Evolutionary conservation across 2,888 invertebrate species (phyloP), one percentile per base, ranked within the genome.

Genomic region (Scaptomyza reducta): DNA sequence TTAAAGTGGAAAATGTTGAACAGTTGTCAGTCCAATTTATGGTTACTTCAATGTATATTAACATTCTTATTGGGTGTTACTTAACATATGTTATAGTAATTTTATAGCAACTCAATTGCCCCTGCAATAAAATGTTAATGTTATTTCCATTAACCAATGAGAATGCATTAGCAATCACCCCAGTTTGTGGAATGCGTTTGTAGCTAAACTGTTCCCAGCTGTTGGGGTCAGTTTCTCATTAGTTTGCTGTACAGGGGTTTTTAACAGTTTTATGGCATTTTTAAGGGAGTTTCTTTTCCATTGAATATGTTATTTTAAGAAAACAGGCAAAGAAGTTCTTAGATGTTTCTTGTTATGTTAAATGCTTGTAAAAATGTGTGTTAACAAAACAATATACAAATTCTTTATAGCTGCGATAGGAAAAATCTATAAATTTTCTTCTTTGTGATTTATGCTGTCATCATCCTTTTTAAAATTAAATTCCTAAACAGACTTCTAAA

Each of bases 161-260:
- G n/a, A n/a, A n/a, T n/a, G n/a, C n/a, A n/a, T n/a, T n/a, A n/a
- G n/a, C n/a, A n/a, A n/a, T n/a, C 16, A 29, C 55, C 55, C 54
- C 46, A 5, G 22, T 6, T 9, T 33, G 55, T 29, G 69, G 42
- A 60, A 47, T 6, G 22, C 9, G 41, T 47, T 13, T 13, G 29
- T 13, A 31, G 6, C 0, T 0, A 42, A 44, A 71, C 82, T 84
- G 81, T 84, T 77, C 81, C 56, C 74, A 84, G 25, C 38, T 58
- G 77, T 47, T 64, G 51, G 3, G 4, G 10, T 0, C 7, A 56
- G 45, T 7, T 10, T 7, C 10, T n/a, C n/a, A n/a, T n/a, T n/a
- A n/a, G 44, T 1, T 6, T 2, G 3, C 40, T 65, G 60, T 13
- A 9, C 10, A n/a, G 68, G 59, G 54, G 58, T 41, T 44, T 25